Evolutionary conservation across 2,888 invertebrate genomes (phyloP).

Genomic region (Fragum whitleyi): DNA sequence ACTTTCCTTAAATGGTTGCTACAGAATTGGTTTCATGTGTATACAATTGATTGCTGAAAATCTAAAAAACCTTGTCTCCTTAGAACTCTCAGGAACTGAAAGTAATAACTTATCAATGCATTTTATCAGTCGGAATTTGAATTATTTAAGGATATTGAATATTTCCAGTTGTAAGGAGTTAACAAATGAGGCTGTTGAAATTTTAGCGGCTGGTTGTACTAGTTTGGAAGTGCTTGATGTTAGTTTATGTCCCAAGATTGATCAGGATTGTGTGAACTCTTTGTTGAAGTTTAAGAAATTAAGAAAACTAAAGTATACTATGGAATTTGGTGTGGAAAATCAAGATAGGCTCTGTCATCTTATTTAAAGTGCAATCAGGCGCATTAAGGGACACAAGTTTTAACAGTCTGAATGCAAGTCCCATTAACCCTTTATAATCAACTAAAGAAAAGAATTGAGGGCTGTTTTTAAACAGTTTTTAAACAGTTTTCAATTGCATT

Average conservation of each 20-base stretch:
- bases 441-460: too few species aligned
- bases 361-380: not conserved
- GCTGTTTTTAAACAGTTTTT: too few species aligned
- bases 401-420: too few species aligned
- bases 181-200: conserved; percentile 63
- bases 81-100: conserved; percentile 64
- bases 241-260: conserved; percentile 22
- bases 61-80: conserved; percentile 53
- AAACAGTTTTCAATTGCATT: too few species aligned
- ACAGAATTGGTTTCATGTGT: conserved; percentile 68
- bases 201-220: conserved; percentile 61
- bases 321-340: conserved; percentile 12
- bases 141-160: conserved; percentile 63
- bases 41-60: conserved; percentile 65
- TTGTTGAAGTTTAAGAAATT: conserved; percentile 30
- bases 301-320: conserved; percentile 8
- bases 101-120: conserved; percentile 73
- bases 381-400: too few species aligned
- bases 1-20: conserved; percentile 73
- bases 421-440: too few species aligned
- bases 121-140: conserved; percentile 69
- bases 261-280: conserved; percentile 13
- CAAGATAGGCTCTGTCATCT: conserved; percentile 6
- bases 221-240: conserved; percentile 66
- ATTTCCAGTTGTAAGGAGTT: conserved; percentile 61